These are phyloP conservation scores for Lutraria lutraria DNA, from an alignment of 2,888 invertebrate genomes.

Conservation along the genomic window DNA sequence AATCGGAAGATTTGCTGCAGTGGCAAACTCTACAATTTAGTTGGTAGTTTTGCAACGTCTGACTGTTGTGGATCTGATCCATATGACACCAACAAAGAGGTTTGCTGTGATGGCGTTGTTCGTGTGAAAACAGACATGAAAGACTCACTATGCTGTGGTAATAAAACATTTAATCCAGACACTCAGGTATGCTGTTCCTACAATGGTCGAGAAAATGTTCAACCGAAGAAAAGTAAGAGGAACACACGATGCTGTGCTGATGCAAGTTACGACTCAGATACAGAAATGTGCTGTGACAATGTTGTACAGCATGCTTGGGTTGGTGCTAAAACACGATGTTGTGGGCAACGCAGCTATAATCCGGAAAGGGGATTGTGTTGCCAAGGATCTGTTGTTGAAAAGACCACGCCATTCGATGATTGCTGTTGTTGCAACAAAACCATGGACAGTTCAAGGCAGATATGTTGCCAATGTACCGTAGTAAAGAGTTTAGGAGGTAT, in stretches of 20 bases:
- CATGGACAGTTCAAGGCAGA: constrained; percentile 48
- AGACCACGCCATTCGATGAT: constrained; percentile 53
- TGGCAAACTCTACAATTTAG: constrained; percentile 23
- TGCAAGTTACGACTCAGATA: constrained; percentile 44
- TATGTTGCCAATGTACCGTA: constrained; percentile 55
- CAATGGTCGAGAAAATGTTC: constrained; percentile 39
- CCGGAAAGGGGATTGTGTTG: constrained; percentile 56
- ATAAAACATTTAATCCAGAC: constrained; percentile 47
- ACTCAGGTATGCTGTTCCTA: constrained; percentile 51
- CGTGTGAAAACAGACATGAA: constrained; percentile 41
- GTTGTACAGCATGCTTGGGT: constrained; percentile 57
- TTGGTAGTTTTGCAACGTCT: constrained; percentile 31
- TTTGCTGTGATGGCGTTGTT: constrained; percentile 47
- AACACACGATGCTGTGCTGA: constrained; percentile 52
- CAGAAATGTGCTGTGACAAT: constrained; percentile 61
- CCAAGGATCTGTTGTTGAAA: constrained; percentile 52
- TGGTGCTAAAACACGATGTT: constrained; percentile 51
- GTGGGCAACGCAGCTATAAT: constrained; percentile 57
- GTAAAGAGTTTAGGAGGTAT: constrained; percentile 29
- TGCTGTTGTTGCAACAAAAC: constrained; percentile 59
- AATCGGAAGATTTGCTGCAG: constrained; percentile 49
- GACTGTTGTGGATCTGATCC: constrained; percentile 49
- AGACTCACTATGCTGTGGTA: constrained; percentile 51
- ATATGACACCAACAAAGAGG: constrained; percentile 30
- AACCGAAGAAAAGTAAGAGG: constrained; percentile 48